These are phyloP conservation scores for Carcina quercana DNA, from an alignment of 2,888 invertebrate species.

Conservation along the genomic window DNA sequence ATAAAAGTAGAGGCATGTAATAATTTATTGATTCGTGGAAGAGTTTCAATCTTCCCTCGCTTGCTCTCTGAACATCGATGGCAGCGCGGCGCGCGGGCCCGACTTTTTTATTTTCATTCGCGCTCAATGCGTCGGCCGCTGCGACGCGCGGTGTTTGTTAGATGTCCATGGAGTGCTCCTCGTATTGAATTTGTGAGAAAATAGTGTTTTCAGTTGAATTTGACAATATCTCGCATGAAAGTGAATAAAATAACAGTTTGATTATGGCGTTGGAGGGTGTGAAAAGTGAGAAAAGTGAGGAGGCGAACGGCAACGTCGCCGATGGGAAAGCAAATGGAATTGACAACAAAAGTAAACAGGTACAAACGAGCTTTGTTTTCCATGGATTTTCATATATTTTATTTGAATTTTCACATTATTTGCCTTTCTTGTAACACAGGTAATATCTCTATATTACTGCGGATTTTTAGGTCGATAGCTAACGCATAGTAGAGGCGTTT, in stretches of 20 bases:
- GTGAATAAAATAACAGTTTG: conserved; percentile 59
- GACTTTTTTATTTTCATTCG: conserved; percentile 47
- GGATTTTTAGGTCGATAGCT: conserved; percentile 8
- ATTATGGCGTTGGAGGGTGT: conserved; percentile 73
- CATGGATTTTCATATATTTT: conserved; percentile 27
- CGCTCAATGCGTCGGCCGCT: conserved; percentile 58
- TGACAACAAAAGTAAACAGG: conserved; percentile 76
- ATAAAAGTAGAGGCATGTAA: too few relatives aligned
- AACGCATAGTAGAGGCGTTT: conserved; percentile 11
- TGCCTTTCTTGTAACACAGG: not conserved
- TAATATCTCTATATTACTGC: conserved; percentile 9
- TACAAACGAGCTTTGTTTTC: conserved; percentile 40
- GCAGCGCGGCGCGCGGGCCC: conserved; percentile 3
- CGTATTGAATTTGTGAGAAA: conserved; percentile 57
- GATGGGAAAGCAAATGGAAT: conserved; percentile 72
- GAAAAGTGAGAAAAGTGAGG: conserved; percentile 71
- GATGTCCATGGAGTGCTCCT: conserved; percentile 60
- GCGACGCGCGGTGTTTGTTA: conserved; percentile 26
- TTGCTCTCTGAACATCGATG: conserved; percentile 24
- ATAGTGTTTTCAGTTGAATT: conserved; percentile 49
- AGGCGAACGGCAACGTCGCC: conserved; percentile 67
- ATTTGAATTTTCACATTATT: not conserved
- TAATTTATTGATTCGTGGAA: not conserved
- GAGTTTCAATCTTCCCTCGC: conserved; percentile 21
- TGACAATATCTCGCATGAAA: conserved; percentile 57